Conservation (phyloP, 2,113 vertebrate species). For the Mobula birostris region DNA sequence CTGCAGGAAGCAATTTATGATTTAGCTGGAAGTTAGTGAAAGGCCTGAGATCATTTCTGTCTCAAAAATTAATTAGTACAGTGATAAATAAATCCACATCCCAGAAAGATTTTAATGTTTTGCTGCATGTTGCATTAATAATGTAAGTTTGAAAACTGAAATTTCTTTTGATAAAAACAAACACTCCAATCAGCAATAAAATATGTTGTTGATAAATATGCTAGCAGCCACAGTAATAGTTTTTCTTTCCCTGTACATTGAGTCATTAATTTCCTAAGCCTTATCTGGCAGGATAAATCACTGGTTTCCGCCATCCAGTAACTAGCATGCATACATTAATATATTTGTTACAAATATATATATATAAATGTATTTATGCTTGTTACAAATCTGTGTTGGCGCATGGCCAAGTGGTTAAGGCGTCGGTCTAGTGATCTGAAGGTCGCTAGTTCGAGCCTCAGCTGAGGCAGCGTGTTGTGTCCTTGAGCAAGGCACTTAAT, state of each 20-base stretch:
- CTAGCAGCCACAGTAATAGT: background rate
- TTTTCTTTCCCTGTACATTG: background rate
- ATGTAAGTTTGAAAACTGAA: background rate
- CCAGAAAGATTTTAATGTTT: background rate
- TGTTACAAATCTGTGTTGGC: too few species aligned
- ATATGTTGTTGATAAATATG: background rate
- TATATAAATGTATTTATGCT: too few species aligned
- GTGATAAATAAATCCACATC: background rate
- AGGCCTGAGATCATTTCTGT: background rate
- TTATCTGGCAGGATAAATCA: background rate
- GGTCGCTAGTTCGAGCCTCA: too few species aligned
- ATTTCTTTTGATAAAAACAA: background rate
- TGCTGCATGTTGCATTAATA: background rate
- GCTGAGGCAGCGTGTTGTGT: too few species aligned
- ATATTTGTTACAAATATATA: background rate
- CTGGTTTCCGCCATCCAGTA: background rate
- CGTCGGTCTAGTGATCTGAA: too few species aligned
- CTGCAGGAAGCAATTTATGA: conserved; percentile 33
- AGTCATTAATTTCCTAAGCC: background rate
- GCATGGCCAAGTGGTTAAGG: too few species aligned
- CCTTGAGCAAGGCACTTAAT: too few species aligned
- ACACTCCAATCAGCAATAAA: background rate
- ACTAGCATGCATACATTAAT: background rate
- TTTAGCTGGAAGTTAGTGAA: background rate
- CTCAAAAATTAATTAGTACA: background rate